Percentiles rank a stretch among this genome's conserved stretches.
These are phyloP conservation scores for Morinoia aosen DNA, from an alignment of 2,888 invertebrate species.

Conservation along the genomic window DNA sequence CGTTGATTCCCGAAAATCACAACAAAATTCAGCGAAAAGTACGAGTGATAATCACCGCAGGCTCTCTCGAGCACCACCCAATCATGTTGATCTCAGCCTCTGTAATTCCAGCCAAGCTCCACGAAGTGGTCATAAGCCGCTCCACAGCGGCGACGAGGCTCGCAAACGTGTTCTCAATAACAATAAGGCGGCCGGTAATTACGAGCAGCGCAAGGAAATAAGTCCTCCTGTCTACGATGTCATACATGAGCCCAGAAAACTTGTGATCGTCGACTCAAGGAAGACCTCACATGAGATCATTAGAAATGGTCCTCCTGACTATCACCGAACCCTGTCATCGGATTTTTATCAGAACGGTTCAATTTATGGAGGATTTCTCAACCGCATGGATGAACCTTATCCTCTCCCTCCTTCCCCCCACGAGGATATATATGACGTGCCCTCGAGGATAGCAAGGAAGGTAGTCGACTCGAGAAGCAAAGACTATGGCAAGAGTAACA, in stretches of 20 bases:
- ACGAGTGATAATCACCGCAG: conserved; percentile 26
- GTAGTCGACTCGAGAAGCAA: conserved; percentile 53
- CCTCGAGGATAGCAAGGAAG: conserved; percentile 64
- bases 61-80: conserved; percentile 25
- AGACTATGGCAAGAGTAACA: conserved; percentile 9
- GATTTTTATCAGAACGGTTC: conserved; percentile 5
- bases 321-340: conserved; percentile 23
- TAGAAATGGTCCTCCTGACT: conserved; percentile 41
- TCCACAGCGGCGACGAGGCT: conserved; percentile 7
- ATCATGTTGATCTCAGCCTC: conserved; percentile 24
- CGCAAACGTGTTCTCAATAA: conserved; percentile 1
- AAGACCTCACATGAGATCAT: conserved; percentile 40
- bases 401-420: conserved; percentile 60
- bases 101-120: conserved; percentile 22
- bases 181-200: neutral
- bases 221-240: conserved; percentile 29
- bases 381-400: conserved; percentile 62
- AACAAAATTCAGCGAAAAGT: neutral
- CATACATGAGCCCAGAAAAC: conserved; percentile 36
- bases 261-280: conserved; percentile 32
- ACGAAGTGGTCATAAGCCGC: conserved; percentile 9
- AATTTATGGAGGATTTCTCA: conserved; percentile 34
- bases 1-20: neutral
- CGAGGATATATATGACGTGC: conserved; percentile 66
- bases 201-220: conserved; percentile 13